phyloP scores from a whole-genome alignment of 2,113 vertebrate species.

The Xenopus tropicalis region UCB_Xtro_10.0 CM004447.2:22239001-22239500 shows the following conservation, averaged over 20 bases:
- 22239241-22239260: slow-evolving; percentile 26
- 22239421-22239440: slow-evolving; percentile 12
- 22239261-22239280: slow-evolving; percentile 28
- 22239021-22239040: too few relatives aligned
- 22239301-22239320: slow-evolving; percentile 30
- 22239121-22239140: too few relatives aligned
- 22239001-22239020: too few relatives aligned
- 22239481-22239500: slow-evolving; percentile 15
- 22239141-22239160: too few relatives aligned
- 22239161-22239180: too few relatives aligned
- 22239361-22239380: slow-evolving; percentile 41
- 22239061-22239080: too few relatives aligned
- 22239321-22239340: slow-evolving; percentile 20
- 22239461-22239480: slow-evolving; percentile 39
- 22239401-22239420: slow-evolving; percentile 44
- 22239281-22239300: neutral
- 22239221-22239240: slow-evolving; percentile 15
- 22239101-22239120: too few relatives aligned
- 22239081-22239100: too few relatives aligned
- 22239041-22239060: too few relatives aligned
- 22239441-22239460: slow-evolving; percentile 21
- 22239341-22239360: slow-evolving; percentile 20
- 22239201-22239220: slow-evolving; percentile 31
- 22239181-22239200: neutral
- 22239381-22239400: slow-evolving; percentile 16